Percentiles rank a stretch among this genome's conserved stretches.
phyloP scores from a whole-genome alignment of 64 coral and sea anemone genomes.

The Acropora yongei region DNA sequence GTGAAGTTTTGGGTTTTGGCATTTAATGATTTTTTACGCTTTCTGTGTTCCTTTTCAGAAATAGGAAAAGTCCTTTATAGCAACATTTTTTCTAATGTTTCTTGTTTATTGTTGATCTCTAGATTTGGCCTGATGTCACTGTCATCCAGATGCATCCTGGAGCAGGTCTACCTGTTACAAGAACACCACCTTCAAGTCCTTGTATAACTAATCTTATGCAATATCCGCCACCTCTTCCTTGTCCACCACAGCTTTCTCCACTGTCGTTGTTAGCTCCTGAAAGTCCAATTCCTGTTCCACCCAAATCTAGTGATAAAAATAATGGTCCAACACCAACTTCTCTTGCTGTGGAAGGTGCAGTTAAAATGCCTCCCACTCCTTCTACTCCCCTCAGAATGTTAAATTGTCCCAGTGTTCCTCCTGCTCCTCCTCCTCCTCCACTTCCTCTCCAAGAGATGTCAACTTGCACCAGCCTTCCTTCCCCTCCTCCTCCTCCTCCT shows the following conservation, averaged over 20 bases:
- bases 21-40: too few species aligned
- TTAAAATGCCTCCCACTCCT: not conserved
- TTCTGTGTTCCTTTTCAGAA: too few species aligned
- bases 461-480: not conserved
- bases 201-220: slow-evolving; percentile 6
- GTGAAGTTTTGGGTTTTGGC: too few species aligned
- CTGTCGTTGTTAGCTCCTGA: not conserved
- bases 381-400: not conserved
- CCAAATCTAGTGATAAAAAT: not conserved
- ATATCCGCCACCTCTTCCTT: slow-evolving; percentile 61
- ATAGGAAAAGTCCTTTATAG: too few species aligned
- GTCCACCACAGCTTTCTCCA: slow-evolving; percentile 7
- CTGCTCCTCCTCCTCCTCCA: slow-evolving; percentile 58
- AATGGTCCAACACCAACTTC: not conserved
- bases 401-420: not conserved
- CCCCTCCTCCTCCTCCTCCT: not conserved
- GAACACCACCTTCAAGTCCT: slow-evolving; percentile 68
- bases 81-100: too few species aligned
- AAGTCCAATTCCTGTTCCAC: slow-evolving; percentile 6
- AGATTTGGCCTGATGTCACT: not conserved
- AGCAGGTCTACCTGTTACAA: slow-evolving; percentile 10
- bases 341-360: not conserved
- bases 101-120: too few species aligned
- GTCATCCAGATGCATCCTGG: slow-evolving; percentile 15
- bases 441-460: slow-evolving; percentile 20